A percentile compares a stretch with the other conserved stretches of the same genome.
Evolutionary conservation across 2,113 vertebrate species (phyloP).

Genomic region (Phasianus colchicus): DNA sequence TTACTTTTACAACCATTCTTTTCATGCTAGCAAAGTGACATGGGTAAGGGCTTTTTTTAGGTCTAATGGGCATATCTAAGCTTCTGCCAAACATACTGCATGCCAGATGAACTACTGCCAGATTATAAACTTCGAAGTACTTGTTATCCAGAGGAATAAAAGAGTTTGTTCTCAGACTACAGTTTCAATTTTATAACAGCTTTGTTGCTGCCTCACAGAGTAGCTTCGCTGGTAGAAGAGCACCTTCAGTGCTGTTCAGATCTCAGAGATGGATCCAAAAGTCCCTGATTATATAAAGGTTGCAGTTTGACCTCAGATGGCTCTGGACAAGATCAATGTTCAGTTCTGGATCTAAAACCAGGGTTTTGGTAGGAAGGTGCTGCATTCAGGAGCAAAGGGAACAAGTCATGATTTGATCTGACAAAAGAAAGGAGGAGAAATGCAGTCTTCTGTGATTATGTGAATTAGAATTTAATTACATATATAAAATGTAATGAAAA

Average conservation of each 20-base stretch:
- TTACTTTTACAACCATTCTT: not conserved
- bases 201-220: not conserved
- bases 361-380: not conserved
- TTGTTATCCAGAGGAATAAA: constrained; percentile 22
- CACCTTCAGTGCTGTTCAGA: not conserved
- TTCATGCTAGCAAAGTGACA: constrained; percentile 18
- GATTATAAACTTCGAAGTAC: constrained; percentile 12
- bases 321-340: not conserved
- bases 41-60: not conserved
- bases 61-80: constrained; percentile 1
- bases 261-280: not conserved
- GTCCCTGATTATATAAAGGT: not conserved
- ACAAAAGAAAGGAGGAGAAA: not conserved
- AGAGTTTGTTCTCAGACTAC: not conserved
- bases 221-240: not conserved
- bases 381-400: not conserved
- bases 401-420: not conserved
- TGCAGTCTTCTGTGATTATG: not conserved
- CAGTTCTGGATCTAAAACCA: not conserved
- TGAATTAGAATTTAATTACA: constrained; percentile 7
- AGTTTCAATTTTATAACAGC: constrained; percentile 30
- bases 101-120: constrained; percentile 36
- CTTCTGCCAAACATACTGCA: not conserved
- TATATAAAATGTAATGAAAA: not conserved
- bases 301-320: not conserved